Evolutionary conservation across 2,888 invertebrate species (phyloP), one percentile per base, ranked within the genome.

Genomic region (Conops quadrifasciatus): DNA sequence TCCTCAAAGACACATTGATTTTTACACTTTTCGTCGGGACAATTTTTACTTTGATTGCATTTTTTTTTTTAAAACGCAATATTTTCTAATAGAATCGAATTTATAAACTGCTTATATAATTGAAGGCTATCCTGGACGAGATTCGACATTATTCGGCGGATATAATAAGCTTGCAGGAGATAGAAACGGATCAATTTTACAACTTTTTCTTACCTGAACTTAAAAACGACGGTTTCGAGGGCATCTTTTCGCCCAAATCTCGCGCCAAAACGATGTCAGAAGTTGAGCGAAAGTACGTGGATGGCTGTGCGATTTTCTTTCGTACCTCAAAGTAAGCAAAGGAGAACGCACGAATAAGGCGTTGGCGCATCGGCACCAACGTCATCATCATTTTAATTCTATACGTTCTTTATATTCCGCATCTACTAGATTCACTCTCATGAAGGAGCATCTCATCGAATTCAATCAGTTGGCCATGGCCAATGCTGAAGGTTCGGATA

Each of bases 221-320:
- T 74, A 95, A 96, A 84, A 89, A 91, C 78, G 94, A 95, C 80
- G 96, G 97, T 16, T 95, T 94, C 84, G 93, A 94, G 79, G 98
- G 98, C 30, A 97, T 99, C 78, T 98, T 98, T 87, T 96, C 97
- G 47, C 97, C 98, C 0, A 99, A 99, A 87, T 97, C 98, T 1
- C 90, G 99, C 71, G 98, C 98, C 63, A 97, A 98, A 86, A 98
- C 98, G 71, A 99, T 99, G 98, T 91, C 92, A 1, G 98, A 98
- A 83, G 92, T 94, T 78, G 98, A 99, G 84, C 89, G 96, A 82
- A 98, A 97, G 87, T 96, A 94, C 87, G 99, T 99, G 69, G 99
- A 99, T 85, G 99, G 99, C 76, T 99, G 98, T 89, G 98, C 98
- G 77, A 98, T 99, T 83, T 98, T 99, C 89, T 99, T 93, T 88